Percentiles rank a stretch among this genome's conserved stretches.
Conservation (phyloP, 2,888 invertebrate species). For the Clanis bilineata region DNA sequence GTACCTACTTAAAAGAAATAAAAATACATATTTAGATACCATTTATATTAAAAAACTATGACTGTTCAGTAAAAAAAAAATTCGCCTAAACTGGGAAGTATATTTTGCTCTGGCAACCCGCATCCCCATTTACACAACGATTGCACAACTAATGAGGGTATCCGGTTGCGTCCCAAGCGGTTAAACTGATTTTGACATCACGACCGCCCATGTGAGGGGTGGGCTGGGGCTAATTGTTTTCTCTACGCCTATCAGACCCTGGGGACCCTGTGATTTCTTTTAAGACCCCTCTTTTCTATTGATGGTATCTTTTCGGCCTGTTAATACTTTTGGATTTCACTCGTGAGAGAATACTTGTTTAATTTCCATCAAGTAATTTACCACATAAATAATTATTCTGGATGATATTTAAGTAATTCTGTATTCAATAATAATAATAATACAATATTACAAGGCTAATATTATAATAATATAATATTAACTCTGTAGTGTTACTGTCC, state of each 20-base stretch:
- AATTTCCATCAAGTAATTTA: no score
- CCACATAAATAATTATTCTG: no score
- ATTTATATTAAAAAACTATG: no score
- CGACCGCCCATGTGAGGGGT: conserved; percentile 34
- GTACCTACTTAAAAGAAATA: no score
- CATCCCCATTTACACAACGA: conserved; percentile 43
- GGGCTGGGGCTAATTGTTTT: conserved; percentile 47
- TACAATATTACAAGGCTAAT: no score
- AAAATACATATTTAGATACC: no score
- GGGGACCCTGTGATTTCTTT: conserved; percentile 22
- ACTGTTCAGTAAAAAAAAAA: no score
- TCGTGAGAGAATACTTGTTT: background rate
- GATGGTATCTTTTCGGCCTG: background rate
- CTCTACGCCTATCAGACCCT: conserved; percentile 19
- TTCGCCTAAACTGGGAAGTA: background rate
- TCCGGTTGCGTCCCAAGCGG: conserved; percentile 59
- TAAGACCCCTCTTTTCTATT: conserved; percentile 11
- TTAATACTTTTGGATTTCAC: background rate
- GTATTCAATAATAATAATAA: no score
- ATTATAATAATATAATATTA: no score
- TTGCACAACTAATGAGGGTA: conserved; percentile 62
- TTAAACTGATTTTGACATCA: conserved; percentile 48
- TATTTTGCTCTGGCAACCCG: background rate
- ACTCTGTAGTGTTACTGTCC: no score
- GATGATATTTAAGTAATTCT: no score